Evolutionary conservation across 2,797 vertebrate species (phyloP), one percentile per base, ranked within the genome.

Genomic region (Ctenosaura bakeri): DNA sequence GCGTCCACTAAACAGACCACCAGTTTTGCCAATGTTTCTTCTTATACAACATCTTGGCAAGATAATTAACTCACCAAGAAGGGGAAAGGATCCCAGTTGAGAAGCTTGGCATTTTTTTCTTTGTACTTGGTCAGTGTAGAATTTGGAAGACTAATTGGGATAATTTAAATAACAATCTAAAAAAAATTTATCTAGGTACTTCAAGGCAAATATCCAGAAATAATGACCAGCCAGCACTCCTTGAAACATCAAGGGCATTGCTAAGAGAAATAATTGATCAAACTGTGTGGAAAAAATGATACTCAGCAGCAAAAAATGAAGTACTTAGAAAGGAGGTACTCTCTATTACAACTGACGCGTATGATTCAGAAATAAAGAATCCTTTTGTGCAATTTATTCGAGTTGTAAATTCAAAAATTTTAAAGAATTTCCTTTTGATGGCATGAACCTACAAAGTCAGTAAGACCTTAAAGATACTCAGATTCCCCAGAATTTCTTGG

Each of bases 211-310:
- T 93, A 94, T 90, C 94, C 8, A 56, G 56, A 95, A 93, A 95
- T 95, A 94, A 95, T 86, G 95, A 96, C 94, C 92, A 79, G 93
- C 91, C 94, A 95, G 95, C 92, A 95, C 92, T 95, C 90, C 0
- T 0, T 92, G 90, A 94, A 94, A 38, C 90, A 96, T 92, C 93
- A 96, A 94, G 90, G 93, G 85, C 89, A 92, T 42, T 92, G 91
- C 95, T 95, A 96, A 92, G 91, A 95, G 93, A 96, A 96, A 92
- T 96, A 97, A 96, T 94, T 96, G 94, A 95, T 96, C 90, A 32
- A 38, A 83, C 85, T 54, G 13, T 78, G 42, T 78, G 56, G 93
- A 96, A 93, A 86, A 85, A 92, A 95, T 96, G 94, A 86, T 92
- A 95, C 90, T 93, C 87, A 81, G 0, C 85, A 93, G 93, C 64